phyloP scores from a whole-genome alignment of 2,888 invertebrate species.

The Acanthosepion pharaonis region DNA sequence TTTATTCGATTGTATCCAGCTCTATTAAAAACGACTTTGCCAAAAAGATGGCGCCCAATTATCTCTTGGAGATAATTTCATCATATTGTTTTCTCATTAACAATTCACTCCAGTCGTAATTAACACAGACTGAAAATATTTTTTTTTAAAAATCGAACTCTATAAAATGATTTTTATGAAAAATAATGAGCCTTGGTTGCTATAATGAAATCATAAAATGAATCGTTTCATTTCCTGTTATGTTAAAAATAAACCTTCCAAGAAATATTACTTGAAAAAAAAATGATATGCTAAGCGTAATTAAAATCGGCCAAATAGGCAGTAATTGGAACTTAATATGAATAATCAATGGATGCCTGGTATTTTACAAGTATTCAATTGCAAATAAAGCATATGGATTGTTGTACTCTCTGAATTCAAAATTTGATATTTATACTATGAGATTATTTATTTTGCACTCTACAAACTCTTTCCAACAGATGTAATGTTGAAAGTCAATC shows the following conservation, averaged over 20 bases:
- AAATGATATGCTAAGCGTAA: not conserved
- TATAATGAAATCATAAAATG: slow-evolving; percentile 8
- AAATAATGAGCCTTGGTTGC: slow-evolving; percentile 11
- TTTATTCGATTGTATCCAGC: not conserved
- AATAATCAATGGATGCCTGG: not conserved
- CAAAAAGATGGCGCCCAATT: slow-evolving; percentile 9
- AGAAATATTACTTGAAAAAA: not conserved
- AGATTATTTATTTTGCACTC: no score
- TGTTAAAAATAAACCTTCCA: not conserved
- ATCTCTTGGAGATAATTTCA: not conserved
- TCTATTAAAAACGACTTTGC: not conserved
- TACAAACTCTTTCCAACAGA: no score
- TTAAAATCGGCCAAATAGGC: not conserved
- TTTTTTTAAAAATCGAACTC: not conserved
- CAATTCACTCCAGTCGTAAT: not conserved
- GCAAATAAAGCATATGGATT: not conserved
- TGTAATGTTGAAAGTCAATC: no score
- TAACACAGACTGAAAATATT: not conserved
- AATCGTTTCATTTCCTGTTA: not conserved
- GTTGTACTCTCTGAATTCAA: not conserved
- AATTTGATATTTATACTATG: no score
- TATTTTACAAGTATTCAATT: not conserved
- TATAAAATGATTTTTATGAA: not conserved
- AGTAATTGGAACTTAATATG: not conserved
- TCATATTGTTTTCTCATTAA: slow-evolving; percentile 13